A percentile compares a stretch with the other conserved stretches of the same genome.
These are phyloP conservation scores for Palythoa caribaeorum DNA, from an alignment of 92 coral and sea anemone genomes.

Conservation along the genomic window DNA sequence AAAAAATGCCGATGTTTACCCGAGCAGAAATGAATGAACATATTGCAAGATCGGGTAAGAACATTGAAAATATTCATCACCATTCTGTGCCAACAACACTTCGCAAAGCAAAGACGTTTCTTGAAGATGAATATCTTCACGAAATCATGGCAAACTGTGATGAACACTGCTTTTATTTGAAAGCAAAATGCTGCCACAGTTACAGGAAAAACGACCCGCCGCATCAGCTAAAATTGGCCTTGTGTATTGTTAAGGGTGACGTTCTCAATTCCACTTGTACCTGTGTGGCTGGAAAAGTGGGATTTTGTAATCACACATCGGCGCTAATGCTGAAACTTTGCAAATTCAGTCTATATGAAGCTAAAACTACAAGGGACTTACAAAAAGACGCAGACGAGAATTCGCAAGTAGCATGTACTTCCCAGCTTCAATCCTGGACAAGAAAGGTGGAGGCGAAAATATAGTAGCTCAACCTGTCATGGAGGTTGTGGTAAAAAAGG, in stretches of 20 bases:
- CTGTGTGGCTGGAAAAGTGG: conserved; percentile 56
- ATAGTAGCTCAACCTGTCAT: too few relatives aligned
- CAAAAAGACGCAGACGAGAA: conserved; percentile 18
- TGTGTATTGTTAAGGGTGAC: conserved; percentile 49
- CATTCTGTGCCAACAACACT: conserved; percentile 47
- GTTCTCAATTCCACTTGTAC: conserved; percentile 25
- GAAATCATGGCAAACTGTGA: conserved; percentile 39
- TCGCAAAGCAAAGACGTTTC: conserved; percentile 53
- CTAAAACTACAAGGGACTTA: conserved; percentile 16
- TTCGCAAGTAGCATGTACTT: conserved; percentile 13
- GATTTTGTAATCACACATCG: conserved; percentile 43
- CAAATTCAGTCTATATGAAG: conserved; percentile 49
- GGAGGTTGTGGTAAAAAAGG: too few relatives aligned
- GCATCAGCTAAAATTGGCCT: conserved; percentile 43
- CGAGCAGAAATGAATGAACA: conserved; percentile 50
- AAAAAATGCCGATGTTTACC: conserved; percentile 10
- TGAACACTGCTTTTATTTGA: conserved; percentile 48
- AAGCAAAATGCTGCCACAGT: conserved; percentile 52
- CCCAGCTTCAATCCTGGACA: neutral
- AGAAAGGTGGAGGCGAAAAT: too few relatives aligned
- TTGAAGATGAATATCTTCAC: conserved; percentile 57
- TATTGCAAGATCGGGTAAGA: conserved; percentile 44
- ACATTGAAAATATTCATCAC: conserved; percentile 20
- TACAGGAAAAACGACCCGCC: conserved; percentile 49
- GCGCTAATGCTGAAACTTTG: conserved; percentile 54